phyloP scores from a whole-genome alignment of 92 coral and sea anemone genomes.

The Palythoa grandiflora region DNA sequence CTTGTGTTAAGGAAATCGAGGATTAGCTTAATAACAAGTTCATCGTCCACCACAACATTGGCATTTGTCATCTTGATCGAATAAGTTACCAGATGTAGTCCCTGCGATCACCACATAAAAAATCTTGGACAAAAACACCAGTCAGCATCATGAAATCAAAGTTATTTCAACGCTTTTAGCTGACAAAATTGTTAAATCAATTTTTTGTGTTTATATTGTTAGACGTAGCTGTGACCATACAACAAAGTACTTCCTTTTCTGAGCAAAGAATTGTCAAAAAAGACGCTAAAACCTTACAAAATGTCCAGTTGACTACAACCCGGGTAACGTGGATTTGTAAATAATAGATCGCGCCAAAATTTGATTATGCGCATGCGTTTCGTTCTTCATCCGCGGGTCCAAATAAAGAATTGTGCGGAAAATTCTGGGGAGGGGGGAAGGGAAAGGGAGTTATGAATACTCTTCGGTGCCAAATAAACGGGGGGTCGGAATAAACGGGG shows the following conservation, averaged over 20 bases:
- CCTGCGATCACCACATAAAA: conserved; percentile 6
- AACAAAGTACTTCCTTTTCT: background rate
- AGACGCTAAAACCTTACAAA: background rate
- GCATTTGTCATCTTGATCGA: conserved; percentile 65
- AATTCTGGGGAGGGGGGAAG: background rate
- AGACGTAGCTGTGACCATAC: background rate
- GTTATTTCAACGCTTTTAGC: background rate
- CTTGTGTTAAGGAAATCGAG: conserved; percentile 88
- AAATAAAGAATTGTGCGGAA: background rate
- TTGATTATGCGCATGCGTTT: conserved; percentile 76
- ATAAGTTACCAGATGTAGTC: background rate
- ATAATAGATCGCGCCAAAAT: conserved; percentile 94
- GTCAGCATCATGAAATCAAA: background rate
- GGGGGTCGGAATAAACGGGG: too few species aligned
- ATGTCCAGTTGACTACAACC: conserved; percentile 43
- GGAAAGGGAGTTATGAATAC: too few species aligned
- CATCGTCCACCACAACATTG: conserved; percentile 78
- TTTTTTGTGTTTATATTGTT: background rate
- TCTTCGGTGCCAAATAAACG: too few species aligned
- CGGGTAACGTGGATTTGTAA: conserved; percentile 65
- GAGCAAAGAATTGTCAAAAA: background rate
- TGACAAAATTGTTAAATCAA: background rate
- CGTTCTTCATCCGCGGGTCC: conserved; percentile 24
- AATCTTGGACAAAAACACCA: background rate
- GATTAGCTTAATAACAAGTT: conserved; percentile 78